Evolutionary conservation across 1,140 invertebrate species (phyloP).

Genomic region (Heliconius hewitsoni): DNA sequence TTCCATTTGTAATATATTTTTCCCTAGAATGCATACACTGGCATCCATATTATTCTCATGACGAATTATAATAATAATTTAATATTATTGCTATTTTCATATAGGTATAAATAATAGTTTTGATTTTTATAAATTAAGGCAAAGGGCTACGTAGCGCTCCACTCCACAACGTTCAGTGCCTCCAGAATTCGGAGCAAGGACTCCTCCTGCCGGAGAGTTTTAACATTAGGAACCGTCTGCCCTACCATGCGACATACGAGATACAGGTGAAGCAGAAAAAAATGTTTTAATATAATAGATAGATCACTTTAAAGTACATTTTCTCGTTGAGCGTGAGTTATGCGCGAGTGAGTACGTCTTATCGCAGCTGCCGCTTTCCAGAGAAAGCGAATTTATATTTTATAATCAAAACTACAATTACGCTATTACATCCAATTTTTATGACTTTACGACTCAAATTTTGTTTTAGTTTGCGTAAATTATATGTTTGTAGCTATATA

Average conservation of each 20-base stretch:
- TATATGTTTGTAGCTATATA: background rate
- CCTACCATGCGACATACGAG: background rate
- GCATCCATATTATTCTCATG: background rate
- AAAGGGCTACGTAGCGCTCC: too few relatives aligned
- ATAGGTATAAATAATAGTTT: too few relatives aligned
- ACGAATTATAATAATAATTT: background rate
- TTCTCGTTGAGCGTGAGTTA: constrained; percentile 41
- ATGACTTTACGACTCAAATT: background rate
- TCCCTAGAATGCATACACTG: background rate
- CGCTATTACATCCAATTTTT: constrained; percentile 19
- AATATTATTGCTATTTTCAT: background rate
- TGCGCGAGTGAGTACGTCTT: constrained; percentile 38
- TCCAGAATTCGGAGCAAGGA: too few relatives aligned
- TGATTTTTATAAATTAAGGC: too few relatives aligned
- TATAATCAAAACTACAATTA: constrained; percentile 39
- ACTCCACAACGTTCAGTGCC: too few relatives aligned
- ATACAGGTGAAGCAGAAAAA: background rate
- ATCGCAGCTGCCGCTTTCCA: constrained; percentile 62
- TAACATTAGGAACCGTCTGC: too few relatives aligned
- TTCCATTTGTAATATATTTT: constrained; percentile 5
- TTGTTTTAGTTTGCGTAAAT: background rate
- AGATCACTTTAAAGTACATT: background rate
- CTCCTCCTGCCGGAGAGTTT: too few relatives aligned
- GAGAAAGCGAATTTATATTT: constrained; percentile 57
- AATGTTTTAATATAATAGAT: background rate